phyloP scores from a whole-genome alignment of 2,888 invertebrate genomes.

The Eledone cirrhosa region DNA sequence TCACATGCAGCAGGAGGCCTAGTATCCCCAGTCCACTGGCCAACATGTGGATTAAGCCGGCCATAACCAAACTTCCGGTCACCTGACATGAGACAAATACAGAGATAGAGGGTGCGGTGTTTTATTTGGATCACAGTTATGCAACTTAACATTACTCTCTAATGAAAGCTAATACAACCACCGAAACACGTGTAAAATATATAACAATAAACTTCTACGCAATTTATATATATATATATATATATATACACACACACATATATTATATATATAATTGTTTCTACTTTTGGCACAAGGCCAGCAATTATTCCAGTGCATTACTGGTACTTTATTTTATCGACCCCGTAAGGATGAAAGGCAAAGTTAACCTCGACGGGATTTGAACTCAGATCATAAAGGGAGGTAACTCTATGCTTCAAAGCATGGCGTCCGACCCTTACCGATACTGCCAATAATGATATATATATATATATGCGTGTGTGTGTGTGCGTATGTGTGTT shows the following conservation, averaged over 20 bases:
- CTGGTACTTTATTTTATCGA: no score
- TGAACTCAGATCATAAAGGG: no score
- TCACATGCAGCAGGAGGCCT: slow-evolving; percentile 77
- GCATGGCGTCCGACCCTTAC: no score
- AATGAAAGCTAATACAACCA: background rate
- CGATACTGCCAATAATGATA: no score
- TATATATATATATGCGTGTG: background rate
- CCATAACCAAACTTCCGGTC: slow-evolving; percentile 81
- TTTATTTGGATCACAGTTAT: background rate
- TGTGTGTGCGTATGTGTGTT: background rate
- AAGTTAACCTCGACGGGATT: no score
- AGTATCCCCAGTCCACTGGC: slow-evolving; percentile 77
- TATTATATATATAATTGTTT: no score
- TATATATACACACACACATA: background rate
- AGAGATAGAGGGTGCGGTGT: background rate
- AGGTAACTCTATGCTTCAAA: no score
- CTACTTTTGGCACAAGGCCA: no score
- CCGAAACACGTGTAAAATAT: background rate
- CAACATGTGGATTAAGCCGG: slow-evolving; percentile 78
- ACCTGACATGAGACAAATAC: slow-evolving; percentile 58
- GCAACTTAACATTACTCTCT: background rate
- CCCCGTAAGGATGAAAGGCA: no score
- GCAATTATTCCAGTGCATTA: no score
- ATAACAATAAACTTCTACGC: background rate
- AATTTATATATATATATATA: background rate